A percentile compares a stretch with the other conserved stretches of the same genome.
Evolutionary conservation across 2,797 vertebrate genomes (phyloP).

Genomic region (Thripadectes ignobilis): DNA sequence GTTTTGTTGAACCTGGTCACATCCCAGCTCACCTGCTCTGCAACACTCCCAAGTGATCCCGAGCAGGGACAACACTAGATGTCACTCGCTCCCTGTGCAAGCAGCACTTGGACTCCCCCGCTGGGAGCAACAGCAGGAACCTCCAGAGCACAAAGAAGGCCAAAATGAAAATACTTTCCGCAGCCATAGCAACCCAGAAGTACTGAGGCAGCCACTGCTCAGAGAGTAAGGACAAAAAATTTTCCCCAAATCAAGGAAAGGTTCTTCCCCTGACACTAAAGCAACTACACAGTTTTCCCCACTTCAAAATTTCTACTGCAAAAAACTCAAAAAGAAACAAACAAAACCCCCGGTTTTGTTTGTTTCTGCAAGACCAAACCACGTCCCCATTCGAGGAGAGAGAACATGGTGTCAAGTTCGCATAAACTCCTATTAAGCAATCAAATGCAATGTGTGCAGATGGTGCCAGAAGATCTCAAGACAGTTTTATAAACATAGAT

Average conservation of each 20-base stretch:
- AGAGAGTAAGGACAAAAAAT: not conserved
- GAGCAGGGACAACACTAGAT: constrained; percentile 64
- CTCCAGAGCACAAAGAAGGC: not conserved
- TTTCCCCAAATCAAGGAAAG: not conserved
- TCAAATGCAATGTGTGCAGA: constrained; percentile 31
- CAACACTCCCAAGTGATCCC: not conserved
- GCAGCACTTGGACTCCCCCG: not conserved
- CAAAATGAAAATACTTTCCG: constrained; percentile 35
- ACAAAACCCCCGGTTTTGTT: not conserved
- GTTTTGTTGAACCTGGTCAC: not conserved
- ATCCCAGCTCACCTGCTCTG: not conserved
- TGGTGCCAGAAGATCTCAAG: constrained; percentile 58
- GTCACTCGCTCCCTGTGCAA: constrained; percentile 51
- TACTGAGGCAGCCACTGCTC: not conserved
- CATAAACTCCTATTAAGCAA: constrained; percentile 60
- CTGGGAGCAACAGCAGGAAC: not conserved
- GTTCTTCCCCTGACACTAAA: not conserved
- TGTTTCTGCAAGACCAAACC: constrained; percentile 33
- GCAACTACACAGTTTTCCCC: not conserved
- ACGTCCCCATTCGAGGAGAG: not conserved
- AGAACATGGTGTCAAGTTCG: constrained; percentile 47
- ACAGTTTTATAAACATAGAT: constrained; percentile 60
- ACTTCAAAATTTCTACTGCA: constrained; percentile 35
- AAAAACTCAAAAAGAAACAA: not conserved
- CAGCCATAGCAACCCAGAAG: constrained; percentile 21